Evolutionary conservation across 2,797 vertebrate genomes (phyloP), one percentile per base, ranked within the genome.

Genomic region (Dipus sagitta): DNA sequence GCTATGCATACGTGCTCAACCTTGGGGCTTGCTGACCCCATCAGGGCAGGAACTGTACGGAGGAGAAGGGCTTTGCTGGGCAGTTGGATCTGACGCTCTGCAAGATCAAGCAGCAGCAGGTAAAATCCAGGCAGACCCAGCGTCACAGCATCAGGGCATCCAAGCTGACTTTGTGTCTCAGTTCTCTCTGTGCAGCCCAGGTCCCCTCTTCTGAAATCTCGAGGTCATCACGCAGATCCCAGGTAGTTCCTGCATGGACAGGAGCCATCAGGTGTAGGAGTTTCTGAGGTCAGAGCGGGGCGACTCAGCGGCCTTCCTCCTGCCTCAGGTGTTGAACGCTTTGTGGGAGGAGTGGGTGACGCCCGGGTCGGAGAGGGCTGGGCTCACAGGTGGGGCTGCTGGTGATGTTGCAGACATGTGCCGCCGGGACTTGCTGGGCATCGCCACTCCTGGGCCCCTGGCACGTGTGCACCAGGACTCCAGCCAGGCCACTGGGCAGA

Each of bases 401-500:
- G 1, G 54, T 6, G 11, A 71, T 1, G 2, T n/a, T 15, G 0
- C 38, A 12, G 2, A 0, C 0, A 1, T 6, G 34, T 11, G 11
- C 21, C 14, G 11, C 21, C 47, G n/a, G 5, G 1, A 6, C 60
- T 0, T 11, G 18, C 54, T 71, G 88, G 52, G 24, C 10, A 34
- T 2, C 0, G 24, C 30, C 92, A 64, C 26, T 52, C 6, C 32
- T n/a, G 1, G 26, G 30, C 17, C 58, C 38, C 0, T 4, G 17
- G 34, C 74, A 18, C 17, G 92, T 67, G 10, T 98, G 93, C 90
- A 97, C 91, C 8, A 98, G 74, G 79, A 97, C 78, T 54, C 98
- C 97, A 47, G 97, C 97, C 6, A 98, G 78, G 75, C 98, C 86
- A 38, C 98, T 98, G 1, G 98, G 97, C n/a, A 98, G 96, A 85